These are phyloP conservation scores for Verasper variegatus DNA, from an alignment of 2,113 vertebrate species.

Conservation along the genomic window DNA sequence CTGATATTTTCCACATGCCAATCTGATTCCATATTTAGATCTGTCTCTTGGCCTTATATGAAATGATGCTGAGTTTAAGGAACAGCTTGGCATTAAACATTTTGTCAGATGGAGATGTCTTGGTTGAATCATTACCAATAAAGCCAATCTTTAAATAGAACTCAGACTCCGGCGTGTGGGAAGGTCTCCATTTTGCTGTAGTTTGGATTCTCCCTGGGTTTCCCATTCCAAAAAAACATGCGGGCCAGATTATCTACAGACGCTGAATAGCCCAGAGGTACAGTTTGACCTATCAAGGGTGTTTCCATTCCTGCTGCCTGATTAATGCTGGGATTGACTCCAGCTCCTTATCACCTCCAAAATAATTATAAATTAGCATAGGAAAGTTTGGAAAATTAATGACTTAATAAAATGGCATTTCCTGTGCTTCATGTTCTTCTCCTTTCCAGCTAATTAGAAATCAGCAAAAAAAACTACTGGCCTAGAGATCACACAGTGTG, in stretches of 20 bases:
- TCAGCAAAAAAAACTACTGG: conserved; percentile 8
- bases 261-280: conserved; percentile 3
- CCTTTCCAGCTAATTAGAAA: conserved; percentile 29
- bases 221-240: conserved; percentile 7
- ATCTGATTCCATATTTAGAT: background rate
- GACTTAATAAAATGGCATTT: conserved; percentile 18
- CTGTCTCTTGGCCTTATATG: background rate
- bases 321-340: conserved; percentile 23
- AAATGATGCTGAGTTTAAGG: background rate
- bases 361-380: background rate
- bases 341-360: conserved; percentile 2
- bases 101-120: background rate
- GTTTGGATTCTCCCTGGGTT: conserved; percentile 22
- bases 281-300: background rate
- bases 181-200: background rate
- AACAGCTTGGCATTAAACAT: background rate
- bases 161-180: background rate
- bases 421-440: background rate
- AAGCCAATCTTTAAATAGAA: background rate
- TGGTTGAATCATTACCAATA: background rate
- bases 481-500: conserved; percentile 25
- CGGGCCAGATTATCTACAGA: conserved; percentile 15
- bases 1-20: no score
- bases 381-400: conserved; percentile 22
- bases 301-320: background rate